phyloP scores from a whole-genome alignment of 2,888 invertebrate genomes.

The Phaonia tiefii region DNA sequence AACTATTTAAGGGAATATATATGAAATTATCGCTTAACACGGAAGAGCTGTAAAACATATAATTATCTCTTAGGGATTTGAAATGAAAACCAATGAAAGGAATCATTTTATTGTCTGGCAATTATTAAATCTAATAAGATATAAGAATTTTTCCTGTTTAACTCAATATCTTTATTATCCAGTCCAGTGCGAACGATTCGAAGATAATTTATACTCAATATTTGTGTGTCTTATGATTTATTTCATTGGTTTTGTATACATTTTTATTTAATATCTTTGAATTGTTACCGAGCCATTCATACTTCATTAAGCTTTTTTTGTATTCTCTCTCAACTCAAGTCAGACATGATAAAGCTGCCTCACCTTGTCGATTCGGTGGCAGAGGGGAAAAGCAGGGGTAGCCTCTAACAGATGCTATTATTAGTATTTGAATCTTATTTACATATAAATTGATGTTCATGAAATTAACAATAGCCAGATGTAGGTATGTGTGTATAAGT shows the following conservation, averaged over 20 bases:
- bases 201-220: not conserved
- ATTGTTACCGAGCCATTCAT: constrained; percentile 35
- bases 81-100: no score
- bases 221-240: constrained; percentile 46
- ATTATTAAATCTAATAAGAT: no score
- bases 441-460: constrained; percentile 47
- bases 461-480: constrained; percentile 24
- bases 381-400: no score
- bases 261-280: constrained; percentile 36
- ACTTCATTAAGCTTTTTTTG: constrained; percentile 29
- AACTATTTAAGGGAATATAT: not conserved
- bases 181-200: no score
- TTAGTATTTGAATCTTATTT: constrained; percentile 46
- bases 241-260: constrained; percentile 35
- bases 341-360: constrained; percentile 25
- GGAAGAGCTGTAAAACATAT: constrained; percentile 2
- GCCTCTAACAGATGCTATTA: not conserved
- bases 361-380: constrained; percentile 22
- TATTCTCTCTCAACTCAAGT: not conserved
- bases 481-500: not conserved
- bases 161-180: no score
- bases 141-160: no score
- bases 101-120: no score
- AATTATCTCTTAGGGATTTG: constrained; percentile 8
- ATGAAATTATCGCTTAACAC: constrained; percentile 3